A percentile compares a stretch with the other conserved stretches of the same genome.
These are phyloP conservation scores for Drosophila navojoa DNA, from an alignment of 1,140 invertebrate species.

Conservation along the genomic window DNA sequence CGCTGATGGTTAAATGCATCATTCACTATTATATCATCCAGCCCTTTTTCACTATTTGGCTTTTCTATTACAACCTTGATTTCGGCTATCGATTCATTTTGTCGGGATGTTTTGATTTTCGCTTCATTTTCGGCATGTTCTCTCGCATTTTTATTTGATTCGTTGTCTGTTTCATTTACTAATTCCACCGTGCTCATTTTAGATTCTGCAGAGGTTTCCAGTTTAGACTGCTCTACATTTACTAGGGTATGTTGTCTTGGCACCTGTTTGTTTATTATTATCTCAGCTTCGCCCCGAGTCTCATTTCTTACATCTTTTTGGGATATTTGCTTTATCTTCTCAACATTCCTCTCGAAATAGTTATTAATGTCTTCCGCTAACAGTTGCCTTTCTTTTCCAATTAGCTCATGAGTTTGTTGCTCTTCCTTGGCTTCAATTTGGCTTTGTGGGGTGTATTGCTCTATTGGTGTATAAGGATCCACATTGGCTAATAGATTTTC, in stretches of 20 bases:
- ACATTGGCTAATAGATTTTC: constrained; percentile 1
- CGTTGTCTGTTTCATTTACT: background rate
- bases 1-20: background rate
- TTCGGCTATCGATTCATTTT: background rate
- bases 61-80: too few relatives aligned
- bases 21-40: background rate
- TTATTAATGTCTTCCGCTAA: background rate
- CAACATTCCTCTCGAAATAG: constrained; percentile 19
- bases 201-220: background rate
- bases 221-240: background rate
- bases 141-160: background rate
- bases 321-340: too few relatives aligned
- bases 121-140: background rate
- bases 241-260: background rate
- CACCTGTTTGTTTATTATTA: background rate
- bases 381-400: background rate
- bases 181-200: background rate
- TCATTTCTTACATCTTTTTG: background rate
- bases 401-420: background rate
- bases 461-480: background rate
- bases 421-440: background rate
- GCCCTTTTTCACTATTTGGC: too few relatives aligned
- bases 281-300: background rate
- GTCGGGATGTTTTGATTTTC: background rate
- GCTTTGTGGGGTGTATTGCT: constrained; percentile 8